Percentiles rank a stretch among this genome's conserved stretches.
phyloP scores from a whole-genome alignment of 2,113 vertebrate species.

The Laticauda laticaudata region DNA sequence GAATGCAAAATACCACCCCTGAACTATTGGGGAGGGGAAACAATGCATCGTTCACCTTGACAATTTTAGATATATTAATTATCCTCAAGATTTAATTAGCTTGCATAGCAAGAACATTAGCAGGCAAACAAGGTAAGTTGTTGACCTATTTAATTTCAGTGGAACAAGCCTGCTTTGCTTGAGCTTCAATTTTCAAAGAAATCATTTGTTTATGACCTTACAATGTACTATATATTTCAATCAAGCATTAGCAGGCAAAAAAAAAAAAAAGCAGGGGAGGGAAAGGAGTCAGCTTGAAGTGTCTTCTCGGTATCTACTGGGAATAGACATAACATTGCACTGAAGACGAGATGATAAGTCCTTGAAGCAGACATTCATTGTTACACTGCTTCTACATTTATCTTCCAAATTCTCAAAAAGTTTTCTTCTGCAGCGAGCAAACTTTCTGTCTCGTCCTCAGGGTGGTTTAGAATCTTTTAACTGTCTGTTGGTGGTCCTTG shows the following conservation, averaged over 20 bases:
- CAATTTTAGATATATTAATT: constrained; percentile 66
- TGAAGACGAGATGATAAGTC: constrained; percentile 57
- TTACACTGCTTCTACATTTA: not conserved
- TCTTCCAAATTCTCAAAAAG: not conserved
- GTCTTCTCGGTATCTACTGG: constrained; percentile 34
- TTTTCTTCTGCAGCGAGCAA: not conserved
- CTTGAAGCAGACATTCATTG: constrained; percentile 52
- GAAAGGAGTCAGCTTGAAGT: constrained; percentile 46
- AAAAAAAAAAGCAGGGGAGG: not conserved
- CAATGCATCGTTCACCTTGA: constrained; percentile 61
- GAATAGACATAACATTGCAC: constrained; percentile 55
- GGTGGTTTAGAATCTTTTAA: not conserved
- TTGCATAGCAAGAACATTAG: constrained; percentile 64
- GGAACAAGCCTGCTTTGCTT: constrained; percentile 53
- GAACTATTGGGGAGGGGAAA: constrained; percentile 32
- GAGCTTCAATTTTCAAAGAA: constrained; percentile 58
- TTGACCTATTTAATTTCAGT: constrained; percentile 66
- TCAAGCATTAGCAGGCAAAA: constrained; percentile 53
- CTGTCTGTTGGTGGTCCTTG: not conserved
- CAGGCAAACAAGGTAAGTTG: constrained; percentile 55
- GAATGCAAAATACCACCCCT: not conserved
- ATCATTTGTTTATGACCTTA: constrained; percentile 61
- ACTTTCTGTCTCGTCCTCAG: not conserved
- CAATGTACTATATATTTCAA: constrained; percentile 59
- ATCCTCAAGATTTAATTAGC: constrained; percentile 70